Base-by-base conservation (phyloP, 2,888 invertebrate genomes). In the Micropterix aruncella region DNA sequence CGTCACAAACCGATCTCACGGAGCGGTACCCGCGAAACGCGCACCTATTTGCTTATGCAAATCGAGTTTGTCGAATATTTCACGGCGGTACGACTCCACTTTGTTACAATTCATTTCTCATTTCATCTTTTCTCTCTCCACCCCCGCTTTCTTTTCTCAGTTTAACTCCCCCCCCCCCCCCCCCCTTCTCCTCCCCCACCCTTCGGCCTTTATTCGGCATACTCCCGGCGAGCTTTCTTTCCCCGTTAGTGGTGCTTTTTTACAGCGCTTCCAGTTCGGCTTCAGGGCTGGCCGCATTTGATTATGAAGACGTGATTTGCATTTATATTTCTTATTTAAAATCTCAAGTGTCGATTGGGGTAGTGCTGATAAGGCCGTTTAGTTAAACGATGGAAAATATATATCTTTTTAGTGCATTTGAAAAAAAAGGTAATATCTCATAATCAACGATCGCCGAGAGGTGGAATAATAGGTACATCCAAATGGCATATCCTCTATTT, bases 1-100 rank as follows among this genome's bases (percentile, higher is more conserved):
- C 70, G 67, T 66, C 65, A 67, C 65, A 61, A 63, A 63, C 66
- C 70, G 70, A 66, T 64, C 63, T 62, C 64, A 63, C 68, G 65
- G 66, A 66, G 66, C 67, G 65, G 67, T 57, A 61, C 63, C 68
- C 68, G 66, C 68, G 70, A 66, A 68, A 68, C 65, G 66, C 70
- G 64, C 55, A 65, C 61, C 67, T 69, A 71, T 67, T 71, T 70
- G 70, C 59, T 67, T 70, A 71, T 71, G 71, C 70, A 71, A 71
- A 71, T 71, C 70, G 70, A 70, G 70, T 71, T 71, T 71, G 70
- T 70, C 63, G 70, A 70, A 70, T 63, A 48, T 48, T 49, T 48
- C 50, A 63, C 63, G 62, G 50, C 50, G 62, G 59, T 60, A 59
- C 61, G 65, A 63, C 63, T 61, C 66, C 67, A 69, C 69, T 68